These are phyloP conservation scores for Eleutherodactylus coqui DNA, from an alignment of 2,797 vertebrate genomes.

Conservation along the genomic window DNA sequence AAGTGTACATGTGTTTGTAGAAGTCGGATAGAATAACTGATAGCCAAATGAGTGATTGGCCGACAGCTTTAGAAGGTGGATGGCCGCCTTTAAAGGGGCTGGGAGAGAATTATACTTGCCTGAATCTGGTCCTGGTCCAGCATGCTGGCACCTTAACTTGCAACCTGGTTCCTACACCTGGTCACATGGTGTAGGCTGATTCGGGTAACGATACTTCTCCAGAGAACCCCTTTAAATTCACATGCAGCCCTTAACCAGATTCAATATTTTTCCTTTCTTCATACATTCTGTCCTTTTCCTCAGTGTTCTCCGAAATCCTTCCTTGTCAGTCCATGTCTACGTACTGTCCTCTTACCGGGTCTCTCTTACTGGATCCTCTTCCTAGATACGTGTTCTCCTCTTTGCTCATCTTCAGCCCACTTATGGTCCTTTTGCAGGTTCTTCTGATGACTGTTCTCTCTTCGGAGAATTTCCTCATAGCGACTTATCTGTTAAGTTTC, in stretches of 20 bases:
- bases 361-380: neutral
- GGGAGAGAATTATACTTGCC: no score
- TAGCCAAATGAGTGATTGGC: no score
- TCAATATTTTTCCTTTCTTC: neutral
- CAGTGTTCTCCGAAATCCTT: neutral
- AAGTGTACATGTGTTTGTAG: no score
- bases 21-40: no score
- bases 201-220: no score
- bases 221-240: neutral
- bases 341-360: neutral
- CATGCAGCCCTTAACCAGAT: neutral
- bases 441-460: neutral
- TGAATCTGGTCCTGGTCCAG: no score
- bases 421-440: neutral
- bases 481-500: neutral
- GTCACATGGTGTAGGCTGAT: no score
- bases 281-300: neutral
- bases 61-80: no score
- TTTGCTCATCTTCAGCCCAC: neutral
- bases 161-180: no score
- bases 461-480: neutral
- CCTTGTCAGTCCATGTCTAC: neutral
- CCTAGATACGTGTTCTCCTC: neutral
- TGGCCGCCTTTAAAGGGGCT: no score
- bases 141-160: no score